Conservation (phyloP, 2,113 vertebrate genomes). For the Rhea pennata region DNA sequence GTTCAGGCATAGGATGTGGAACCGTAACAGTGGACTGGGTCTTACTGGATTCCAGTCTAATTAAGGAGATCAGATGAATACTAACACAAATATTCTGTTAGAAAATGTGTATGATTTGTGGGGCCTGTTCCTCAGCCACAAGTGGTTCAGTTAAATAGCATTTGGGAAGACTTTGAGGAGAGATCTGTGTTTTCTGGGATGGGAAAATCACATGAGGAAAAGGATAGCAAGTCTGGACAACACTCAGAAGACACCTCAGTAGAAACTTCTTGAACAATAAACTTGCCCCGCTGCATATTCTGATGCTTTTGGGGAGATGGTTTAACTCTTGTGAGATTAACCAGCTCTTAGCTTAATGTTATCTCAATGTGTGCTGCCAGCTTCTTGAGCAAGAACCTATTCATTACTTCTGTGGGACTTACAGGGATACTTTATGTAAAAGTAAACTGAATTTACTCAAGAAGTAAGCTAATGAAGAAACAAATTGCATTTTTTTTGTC, state of each 20-base stretch:
- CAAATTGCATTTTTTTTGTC: not conserved
- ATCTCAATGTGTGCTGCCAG: not conserved
- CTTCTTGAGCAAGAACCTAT: not conserved
- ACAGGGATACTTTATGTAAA: not conserved
- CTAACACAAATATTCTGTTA: not conserved
- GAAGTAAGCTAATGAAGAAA: not conserved
- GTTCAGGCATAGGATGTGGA: not conserved
- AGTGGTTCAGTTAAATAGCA: not conserved
- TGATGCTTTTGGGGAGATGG: not conserved
- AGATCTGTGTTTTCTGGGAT: not conserved
- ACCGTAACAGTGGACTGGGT: not conserved
- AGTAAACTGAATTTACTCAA: not conserved
- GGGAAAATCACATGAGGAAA: not conserved
- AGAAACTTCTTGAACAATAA: not conserved
- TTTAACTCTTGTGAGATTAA: not conserved
- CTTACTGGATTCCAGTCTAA: not conserved
- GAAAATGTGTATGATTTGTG: not conserved
- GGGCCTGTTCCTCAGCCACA: not conserved
- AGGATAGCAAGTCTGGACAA: not conserved
- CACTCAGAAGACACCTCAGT: not conserved
- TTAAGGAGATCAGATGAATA: not conserved
- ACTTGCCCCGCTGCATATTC: not conserved
- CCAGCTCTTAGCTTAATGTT: not conserved
- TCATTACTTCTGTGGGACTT: not conserved
- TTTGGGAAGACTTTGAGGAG: not conserved